Evolutionary conservation across 2,113 vertebrate species (phyloP).

Genomic region (Peromyscus polionotus): DNA sequence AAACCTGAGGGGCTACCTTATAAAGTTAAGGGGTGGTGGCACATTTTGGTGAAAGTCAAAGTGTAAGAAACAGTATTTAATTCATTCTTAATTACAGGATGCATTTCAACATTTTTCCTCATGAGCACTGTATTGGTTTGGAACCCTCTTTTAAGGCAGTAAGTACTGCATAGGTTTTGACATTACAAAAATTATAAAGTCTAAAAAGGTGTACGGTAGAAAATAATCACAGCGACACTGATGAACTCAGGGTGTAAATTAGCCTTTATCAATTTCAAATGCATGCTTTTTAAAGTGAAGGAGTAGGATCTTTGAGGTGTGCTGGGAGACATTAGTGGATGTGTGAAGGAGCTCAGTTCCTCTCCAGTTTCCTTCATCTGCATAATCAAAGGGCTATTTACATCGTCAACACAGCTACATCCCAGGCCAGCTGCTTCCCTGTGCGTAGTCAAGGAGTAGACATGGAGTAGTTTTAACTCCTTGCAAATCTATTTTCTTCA

Average conservation of each 20-base stretch:
- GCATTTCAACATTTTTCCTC: slow-evolving; percentile 71
- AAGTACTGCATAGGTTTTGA: slow-evolving; percentile 78
- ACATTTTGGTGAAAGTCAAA: slow-evolving; percentile 53
- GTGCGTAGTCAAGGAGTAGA: not conserved
- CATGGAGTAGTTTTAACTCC: not conserved
- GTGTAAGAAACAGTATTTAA: slow-evolving; percentile 53
- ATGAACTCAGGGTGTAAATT: slow-evolving; percentile 81
- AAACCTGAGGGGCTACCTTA: not conserved
- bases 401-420: not conserved
- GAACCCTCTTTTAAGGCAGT: slow-evolving; percentile 72
- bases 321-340: slow-evolving; percentile 24
- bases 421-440: not conserved
- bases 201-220: slow-evolving; percentile 73
- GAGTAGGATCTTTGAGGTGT: slow-evolving; percentile 54
- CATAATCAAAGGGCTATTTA: slow-evolving; percentile 52
- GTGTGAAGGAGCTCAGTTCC: slow-evolving; percentile 48
- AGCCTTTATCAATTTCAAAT: slow-evolving; percentile 79
- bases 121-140: slow-evolving; percentile 62
- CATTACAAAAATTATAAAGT: slow-evolving; percentile 82
- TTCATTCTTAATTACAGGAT: slow-evolving; percentile 74
- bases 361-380: not conserved
- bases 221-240: slow-evolving; percentile 78
- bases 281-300: slow-evolving; percentile 63
- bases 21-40: slow-evolving; percentile 47
- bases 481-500: slow-evolving; percentile 3